phyloP scores from a whole-genome alignment of 2,113 vertebrate species.

The Pipa parva region DNA sequence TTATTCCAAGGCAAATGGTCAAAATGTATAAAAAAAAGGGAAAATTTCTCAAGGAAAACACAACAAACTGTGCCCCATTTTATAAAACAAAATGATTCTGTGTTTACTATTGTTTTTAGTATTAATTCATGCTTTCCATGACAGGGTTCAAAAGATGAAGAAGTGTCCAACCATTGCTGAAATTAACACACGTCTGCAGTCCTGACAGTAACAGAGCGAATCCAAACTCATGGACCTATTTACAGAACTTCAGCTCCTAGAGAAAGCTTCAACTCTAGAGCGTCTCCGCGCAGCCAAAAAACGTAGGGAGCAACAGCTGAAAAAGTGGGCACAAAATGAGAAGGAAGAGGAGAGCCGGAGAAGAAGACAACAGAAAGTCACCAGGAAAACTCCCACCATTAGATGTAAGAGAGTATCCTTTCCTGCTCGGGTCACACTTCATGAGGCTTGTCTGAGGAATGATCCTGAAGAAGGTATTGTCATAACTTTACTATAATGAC shows the following conservation, averaged over 20 bases:
- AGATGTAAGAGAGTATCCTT: conserved; percentile 81
- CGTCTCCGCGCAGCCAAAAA: conserved; percentile 89
- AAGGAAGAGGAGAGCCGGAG: conserved; percentile 93
- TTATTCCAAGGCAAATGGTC: too few species aligned
- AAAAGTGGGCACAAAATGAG: conserved; percentile 92
- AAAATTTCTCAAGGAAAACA: too few species aligned
- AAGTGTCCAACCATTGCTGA: conserved; percentile 8
- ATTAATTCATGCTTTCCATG: not conserved
- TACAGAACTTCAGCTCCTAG: conserved; percentile 91
- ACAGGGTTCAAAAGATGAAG: conserved; percentile 23
- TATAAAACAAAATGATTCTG: too few species aligned
- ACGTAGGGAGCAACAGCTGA: conserved; percentile 89
- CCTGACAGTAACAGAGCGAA: conserved; percentile 58
- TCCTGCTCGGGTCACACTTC: conserved; percentile 82
- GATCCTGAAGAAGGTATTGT: conserved; percentile 87
- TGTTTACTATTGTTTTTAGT: not conserved
- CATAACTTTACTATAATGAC: not conserved
- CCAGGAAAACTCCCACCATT: conserved; percentile 58
- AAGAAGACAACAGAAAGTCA: conserved; percentile 75
- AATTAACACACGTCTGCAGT: not conserved
- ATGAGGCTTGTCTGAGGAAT: conserved; percentile 90
- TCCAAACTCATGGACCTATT: conserved; percentile 90
- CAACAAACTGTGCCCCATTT: too few species aligned
- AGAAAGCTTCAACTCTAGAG: conserved; percentile 91
- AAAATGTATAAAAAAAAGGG: too few species aligned